Base-by-base conservation (phyloP, 2,888 invertebrate species). In the Drosophila pseudotakahashii region DNA sequence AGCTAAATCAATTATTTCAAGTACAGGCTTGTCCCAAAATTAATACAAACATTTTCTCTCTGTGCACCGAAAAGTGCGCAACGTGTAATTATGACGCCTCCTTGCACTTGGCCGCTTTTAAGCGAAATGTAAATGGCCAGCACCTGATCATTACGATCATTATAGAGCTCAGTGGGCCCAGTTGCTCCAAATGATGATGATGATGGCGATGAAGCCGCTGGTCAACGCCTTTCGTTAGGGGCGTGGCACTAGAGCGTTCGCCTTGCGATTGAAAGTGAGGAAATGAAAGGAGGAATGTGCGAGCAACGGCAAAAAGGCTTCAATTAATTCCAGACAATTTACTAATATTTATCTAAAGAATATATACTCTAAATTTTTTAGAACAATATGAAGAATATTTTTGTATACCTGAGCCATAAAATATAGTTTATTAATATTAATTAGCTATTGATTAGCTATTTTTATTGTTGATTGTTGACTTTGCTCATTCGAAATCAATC, bases 71-170 rank as follows among this genome's bases (percentile, higher is more conserved):
- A 60, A 47, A 62, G 14, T 26, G 41, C 11, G 36, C 23, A 67
- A 67, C 16, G 11, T 67, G 53, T 67, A 66, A 67, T 67, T 67
- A 67, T 67, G 53, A 61, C 53, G 70, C 66, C 44, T 53, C 50
- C 48, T 36, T 34, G 41, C 32, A 39, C 45, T 45, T 64, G 66
- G 64, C 4, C 50, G 30, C 26, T 26, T 26, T 26, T 26, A 26
- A 30, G 36, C 50, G 19, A 64, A 64, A 64, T 64, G 42, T 13
- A 37, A 52, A 52, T 44, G 64, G 52, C 64, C 52, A 14, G 66
- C 66, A 66, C 64, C 64, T 47, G 64, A 66, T 66, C 64, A 66
- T 66, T 66, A 66, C 45, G 36, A 64, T 62, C 63, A 51, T 51
- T 44, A 44, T 26, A 34, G 44, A 53, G 66, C 51, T 19, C 19